phyloP scores from a whole-genome alignment of 2,797 vertebrate genomes.

The Gadopsis marmoratus region DNA sequence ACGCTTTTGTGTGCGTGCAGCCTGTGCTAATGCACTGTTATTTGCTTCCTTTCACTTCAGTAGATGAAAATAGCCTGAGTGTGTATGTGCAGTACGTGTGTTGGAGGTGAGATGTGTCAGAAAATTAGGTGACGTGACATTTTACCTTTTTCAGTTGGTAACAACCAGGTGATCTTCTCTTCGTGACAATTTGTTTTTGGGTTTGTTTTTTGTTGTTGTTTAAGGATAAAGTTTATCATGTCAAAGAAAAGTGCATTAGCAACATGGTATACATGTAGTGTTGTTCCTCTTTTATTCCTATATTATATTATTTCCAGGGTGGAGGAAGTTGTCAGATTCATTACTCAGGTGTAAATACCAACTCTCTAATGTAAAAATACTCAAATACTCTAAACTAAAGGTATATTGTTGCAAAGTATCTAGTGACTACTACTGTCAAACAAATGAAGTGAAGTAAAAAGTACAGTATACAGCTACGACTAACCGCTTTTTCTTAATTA shows the following conservation, averaged over 20 bases:
- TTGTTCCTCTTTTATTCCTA: not conserved
- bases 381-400: not conserved
- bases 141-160: not conserved
- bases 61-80: constrained; percentile 69
- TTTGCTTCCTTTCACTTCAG: constrained; percentile 73
- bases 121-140: not conserved
- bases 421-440: not conserved
- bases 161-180: not conserved
- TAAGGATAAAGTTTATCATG: not conserved
- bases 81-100: constrained; percentile 44
- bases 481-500: not conserved
- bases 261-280: not conserved
- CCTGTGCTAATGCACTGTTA: constrained; percentile 66
- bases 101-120: not conserved
- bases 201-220: not conserved
- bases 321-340: too few relatives aligned
- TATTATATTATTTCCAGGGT: not conserved
- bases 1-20: constrained; percentile 65
- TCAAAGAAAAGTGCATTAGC: not conserved
- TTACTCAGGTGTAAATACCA: not conserved
- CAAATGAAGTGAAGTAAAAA: not conserved
- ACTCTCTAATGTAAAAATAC: not conserved
- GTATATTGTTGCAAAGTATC: not conserved
- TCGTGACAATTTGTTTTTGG: not conserved
- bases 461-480: too few relatives aligned